Base-by-base conservation (phyloP, 2,888 invertebrate species). In the Meghimatium bilineatum region DNA sequence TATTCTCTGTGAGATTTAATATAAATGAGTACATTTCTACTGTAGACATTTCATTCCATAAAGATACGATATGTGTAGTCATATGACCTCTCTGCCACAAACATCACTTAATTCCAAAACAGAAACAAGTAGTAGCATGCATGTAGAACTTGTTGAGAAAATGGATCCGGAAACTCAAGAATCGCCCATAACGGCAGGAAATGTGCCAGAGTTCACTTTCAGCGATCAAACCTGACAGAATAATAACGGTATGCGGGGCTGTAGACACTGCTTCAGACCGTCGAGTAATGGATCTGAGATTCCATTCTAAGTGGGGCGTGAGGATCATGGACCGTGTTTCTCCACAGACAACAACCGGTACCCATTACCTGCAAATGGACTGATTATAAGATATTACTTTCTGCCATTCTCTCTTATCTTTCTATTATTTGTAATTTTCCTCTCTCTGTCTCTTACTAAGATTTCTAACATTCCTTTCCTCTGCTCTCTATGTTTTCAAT, bases 271-370 rank as follows among this genome's bases (percentile, higher is more conserved):
- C 23, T 34, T 56, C 71, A 29, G 52, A 36, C 71, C 34, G 52
- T 23, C 36, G 29, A 26, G 80, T 80, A 80, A 80, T 80, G 80
- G 72, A 38, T 60, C 60, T 52, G 52, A 52, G 71, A 56, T 52
- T 72, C 80, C 72, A 34, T 32, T 34, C 56, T 72, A 36, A 72
- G 72, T 72, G 80, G 71, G 80, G 71, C 80, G 80, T 80, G 80
- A 80, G 52, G 60, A 52, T 52, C 76, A 49, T 12, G 56, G 76
- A 29, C 56, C 29, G 32, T 32, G 34, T 49, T 60, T 34, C 76
- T 34, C 56, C 34, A 23, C 23, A 23, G 23, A 49, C 20, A 49
- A 10, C 56, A 52, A 76, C 76, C 60, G 17, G 34, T 60, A 34
- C 76, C 76, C 52, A 76, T 76, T 76, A 56, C 34, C 60, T 20